These are phyloP conservation scores for Thymallus thymallus DNA, from an alignment of 2,113 vertebrate genomes.

Conservation along the genomic window DNA sequence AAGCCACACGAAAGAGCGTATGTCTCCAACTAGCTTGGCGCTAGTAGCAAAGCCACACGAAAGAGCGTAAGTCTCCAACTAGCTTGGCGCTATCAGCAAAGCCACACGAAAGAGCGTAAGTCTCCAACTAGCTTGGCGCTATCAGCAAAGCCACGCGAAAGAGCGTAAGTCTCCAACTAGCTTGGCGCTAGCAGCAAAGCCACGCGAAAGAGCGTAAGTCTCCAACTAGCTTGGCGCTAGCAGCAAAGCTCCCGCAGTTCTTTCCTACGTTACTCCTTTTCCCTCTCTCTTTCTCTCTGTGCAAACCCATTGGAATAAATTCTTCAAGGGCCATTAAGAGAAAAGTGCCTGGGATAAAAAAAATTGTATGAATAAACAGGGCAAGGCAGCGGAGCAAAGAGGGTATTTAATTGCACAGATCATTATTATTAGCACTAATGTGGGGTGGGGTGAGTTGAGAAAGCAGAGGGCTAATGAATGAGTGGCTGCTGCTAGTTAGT, in stretches of 20 bases:
- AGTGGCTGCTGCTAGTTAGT: constrained; percentile 41
- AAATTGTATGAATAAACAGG: constrained; percentile 56
- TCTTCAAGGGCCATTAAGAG: constrained; percentile 59
- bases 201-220: constrained; percentile 54
- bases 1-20: constrained; percentile 53
- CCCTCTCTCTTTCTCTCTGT: constrained; percentile 1
- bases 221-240: constrained; percentile 25
- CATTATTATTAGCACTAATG: constrained; percentile 62
- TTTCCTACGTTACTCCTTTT: background rate
- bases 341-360: constrained; percentile 47
- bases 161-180: constrained; percentile 45
- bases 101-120: constrained; percentile 53
- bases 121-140: no score
- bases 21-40: no score
- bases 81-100: no score
- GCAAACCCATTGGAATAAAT: constrained; percentile 52
- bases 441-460: constrained; percentile 32
- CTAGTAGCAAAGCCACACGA: no score
- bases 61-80: constrained; percentile 47
- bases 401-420: constrained; percentile 71
- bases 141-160: constrained; percentile 53
- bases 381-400: constrained; percentile 41
- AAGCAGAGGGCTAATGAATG: constrained; percentile 55
- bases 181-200: no score
- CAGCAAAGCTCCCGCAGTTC: constrained; percentile 12